Evolutionary conservation across 2,113 vertebrate genomes (phyloP), one percentile per base, ranked within the genome.

Genomic region (Cyanistes caeruleus): DNA sequence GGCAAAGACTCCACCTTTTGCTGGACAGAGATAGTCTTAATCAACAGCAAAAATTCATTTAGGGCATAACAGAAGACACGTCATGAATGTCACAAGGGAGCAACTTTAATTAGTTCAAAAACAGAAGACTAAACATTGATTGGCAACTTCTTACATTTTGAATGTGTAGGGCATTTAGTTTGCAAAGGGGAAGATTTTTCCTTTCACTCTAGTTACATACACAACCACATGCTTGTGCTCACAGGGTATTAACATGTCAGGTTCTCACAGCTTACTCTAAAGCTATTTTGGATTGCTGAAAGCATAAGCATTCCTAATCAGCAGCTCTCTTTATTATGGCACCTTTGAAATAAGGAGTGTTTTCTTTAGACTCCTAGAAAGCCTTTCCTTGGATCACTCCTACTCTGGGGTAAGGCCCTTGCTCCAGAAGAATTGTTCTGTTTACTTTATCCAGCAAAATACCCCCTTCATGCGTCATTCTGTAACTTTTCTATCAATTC

Each of bases 41-140:
- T 96, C 95, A 95, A 96, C 87, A 85, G 69, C 31, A 96, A 85
- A 97, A 96, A 95, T 89, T 95, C 89, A 96, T 92, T 96, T 94
- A 91, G 37, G 58, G 84, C 74, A 83, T 49, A 94, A 88, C 67
- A 93, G 84, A 85, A 94, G 56, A 91, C 43, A 92, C 1, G 17
- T 35, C 87, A 74, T 13, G 46, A 72, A 49, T 89, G 73, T 46
- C 73, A 68, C 9, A 19, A 9, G 10, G 23, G 5, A 94, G 58
- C 87, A 84, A 56, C 55, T 5, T 88, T 28, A 93, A 88, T 69
- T 87, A 73, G 39, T 59, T 87, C 11, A 90, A 80, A 79, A 94
- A 55, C 72, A 33, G 27, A 78, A 58, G 18, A 43, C 48, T 81
- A 76, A 87, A 72, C 10, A 83, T 28, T 55, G 53, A 87, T 41